Percentiles rank a stretch among this genome's conserved stretches.
phyloP scores from a whole-genome alignment of 2,113 vertebrate genomes.

The Takifugu bimaculatus region DNA sequence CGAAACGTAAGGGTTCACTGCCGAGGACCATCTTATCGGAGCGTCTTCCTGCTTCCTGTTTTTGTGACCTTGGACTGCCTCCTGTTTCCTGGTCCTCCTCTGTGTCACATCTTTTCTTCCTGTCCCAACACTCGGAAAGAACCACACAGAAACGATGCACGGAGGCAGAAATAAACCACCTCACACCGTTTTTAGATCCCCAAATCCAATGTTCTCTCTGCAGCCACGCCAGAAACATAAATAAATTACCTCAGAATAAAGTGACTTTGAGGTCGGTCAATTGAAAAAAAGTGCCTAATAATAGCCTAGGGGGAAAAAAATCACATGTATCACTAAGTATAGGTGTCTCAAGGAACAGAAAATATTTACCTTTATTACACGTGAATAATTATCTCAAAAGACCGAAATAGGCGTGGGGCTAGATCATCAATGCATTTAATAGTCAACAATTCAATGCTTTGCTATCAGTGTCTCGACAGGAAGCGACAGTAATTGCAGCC shows the following conservation, averaged over 20 bases:
- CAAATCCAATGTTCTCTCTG: neutral
- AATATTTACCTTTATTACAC: neutral
- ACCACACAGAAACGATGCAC: conserved; percentile 35
- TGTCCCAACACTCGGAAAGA: conserved; percentile 48
- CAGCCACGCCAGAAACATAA: neutral
- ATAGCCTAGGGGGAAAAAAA: conserved; percentile 36
- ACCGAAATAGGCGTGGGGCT: neutral
- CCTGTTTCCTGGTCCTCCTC: conserved; percentile 69
- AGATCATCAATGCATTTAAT: conserved; percentile 13
- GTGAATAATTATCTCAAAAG: neutral
- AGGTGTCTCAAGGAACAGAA: neutral
- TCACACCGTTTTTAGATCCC: neutral
- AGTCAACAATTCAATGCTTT: neutral
- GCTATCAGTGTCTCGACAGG: conserved; percentile 1
- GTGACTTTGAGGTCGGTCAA: conserved; percentile 25
- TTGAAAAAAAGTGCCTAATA: conserved; percentile 34
- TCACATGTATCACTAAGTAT: conserved; percentile 1
- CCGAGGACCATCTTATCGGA: conserved; percentile 58
- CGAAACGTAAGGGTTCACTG: conserved; percentile 25
- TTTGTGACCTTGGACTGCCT: conserved; percentile 50
- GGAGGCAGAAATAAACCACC: conserved; percentile 4
- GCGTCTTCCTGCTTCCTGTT: conserved; percentile 74
- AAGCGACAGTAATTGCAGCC: conserved; percentile 22
- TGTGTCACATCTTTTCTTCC: conserved; percentile 68
- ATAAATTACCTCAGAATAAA: conserved; percentile 15